Evolutionary conservation across 1,140 invertebrate species (phyloP).

Genomic region (Drosophila triauraria): DNA sequence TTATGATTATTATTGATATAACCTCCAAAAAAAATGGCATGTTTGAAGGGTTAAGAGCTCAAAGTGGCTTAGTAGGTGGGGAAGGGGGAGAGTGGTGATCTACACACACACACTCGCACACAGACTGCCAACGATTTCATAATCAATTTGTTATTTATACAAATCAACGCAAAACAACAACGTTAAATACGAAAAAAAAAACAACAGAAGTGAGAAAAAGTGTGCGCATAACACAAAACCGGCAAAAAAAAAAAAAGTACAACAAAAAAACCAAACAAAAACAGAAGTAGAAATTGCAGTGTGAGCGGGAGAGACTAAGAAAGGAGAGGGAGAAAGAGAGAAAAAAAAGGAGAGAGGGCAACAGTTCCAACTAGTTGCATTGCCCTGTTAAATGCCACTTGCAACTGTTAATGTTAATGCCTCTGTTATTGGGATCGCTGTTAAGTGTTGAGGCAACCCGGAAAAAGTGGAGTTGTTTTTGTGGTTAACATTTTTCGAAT

Average conservation of each 20-base stretch:
- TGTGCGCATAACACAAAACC: slow-evolving; percentile 48
- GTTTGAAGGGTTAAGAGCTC: slow-evolving; percentile 40
- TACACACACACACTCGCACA: slow-evolving; percentile 20
- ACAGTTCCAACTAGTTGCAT: slow-evolving; percentile 56
- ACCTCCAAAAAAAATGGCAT: slow-evolving; percentile 48
- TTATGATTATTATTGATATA: slow-evolving; percentile 58
- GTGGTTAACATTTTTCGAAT: slow-evolving; percentile 14
- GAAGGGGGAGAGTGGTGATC: slow-evolving; percentile 19
- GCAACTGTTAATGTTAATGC: slow-evolving; percentile 24
- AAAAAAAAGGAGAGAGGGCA: background rate
- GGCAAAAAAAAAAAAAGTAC: slow-evolving; percentile 34
- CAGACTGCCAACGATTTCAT: slow-evolving; percentile 35
- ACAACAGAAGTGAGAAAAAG: slow-evolving; percentile 22
- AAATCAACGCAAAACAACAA: slow-evolving; percentile 35
- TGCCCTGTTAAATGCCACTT: slow-evolving; percentile 32
- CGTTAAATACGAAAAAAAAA: slow-evolving; percentile 10
- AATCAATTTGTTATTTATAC: slow-evolving; percentile 58
- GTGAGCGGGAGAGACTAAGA: background rate
- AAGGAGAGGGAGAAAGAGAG: background rate
- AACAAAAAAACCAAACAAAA: slow-evolving; percentile 29
- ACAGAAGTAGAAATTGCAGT: slow-evolving; percentile 32
- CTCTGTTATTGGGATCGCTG: background rate
- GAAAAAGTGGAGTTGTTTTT: slow-evolving; percentile 2
- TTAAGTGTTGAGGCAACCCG: slow-evolving; percentile 1
- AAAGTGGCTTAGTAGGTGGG: slow-evolving; percentile 10